phyloP scores from a whole-genome alignment of 1,140 invertebrate genomes.

The Neuroterus valhalla region DNA sequence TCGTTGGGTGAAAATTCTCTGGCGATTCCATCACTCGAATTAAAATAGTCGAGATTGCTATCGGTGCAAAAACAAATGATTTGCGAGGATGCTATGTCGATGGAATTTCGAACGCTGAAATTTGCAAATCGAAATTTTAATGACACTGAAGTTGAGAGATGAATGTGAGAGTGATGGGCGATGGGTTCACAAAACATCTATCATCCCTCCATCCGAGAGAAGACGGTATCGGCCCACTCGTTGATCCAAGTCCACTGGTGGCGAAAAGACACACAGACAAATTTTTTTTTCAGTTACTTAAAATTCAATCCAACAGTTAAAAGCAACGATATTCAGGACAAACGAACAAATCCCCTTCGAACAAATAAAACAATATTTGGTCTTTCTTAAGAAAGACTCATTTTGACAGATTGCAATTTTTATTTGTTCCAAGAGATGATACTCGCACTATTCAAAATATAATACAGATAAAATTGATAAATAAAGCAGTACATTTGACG shows the following conservation, averaged over 20 bases:
- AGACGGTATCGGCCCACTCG: slow-evolving; percentile 76
- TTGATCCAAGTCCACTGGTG: slow-evolving; percentile 75
- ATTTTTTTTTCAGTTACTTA: slow-evolving; percentile 63
- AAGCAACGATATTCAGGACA: neutral
- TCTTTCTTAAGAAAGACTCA: no score
- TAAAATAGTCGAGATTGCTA: neutral
- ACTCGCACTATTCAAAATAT: no score
- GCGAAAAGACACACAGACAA: slow-evolving; percentile 70
- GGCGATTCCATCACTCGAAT: neutral
- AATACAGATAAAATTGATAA: no score
- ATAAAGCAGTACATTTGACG: no score
- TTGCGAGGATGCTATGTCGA: neutral
- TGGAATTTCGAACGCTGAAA: slow-evolving; percentile 10
- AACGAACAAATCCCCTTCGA: no score
- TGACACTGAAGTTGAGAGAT: slow-evolving; percentile 60
- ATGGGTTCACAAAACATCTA: slow-evolving; percentile 74
- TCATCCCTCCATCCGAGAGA: slow-evolving; percentile 75
- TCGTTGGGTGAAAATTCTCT: slow-evolving; percentile 25
- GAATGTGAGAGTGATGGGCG: slow-evolving; percentile 64
- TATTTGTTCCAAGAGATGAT: no score
- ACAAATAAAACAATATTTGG: no score
- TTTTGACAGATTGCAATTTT: no score
- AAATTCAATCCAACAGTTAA: slow-evolving; percentile 37
- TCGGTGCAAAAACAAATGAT: neutral
- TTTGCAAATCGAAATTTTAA: slow-evolving; percentile 42